phyloP scores from a whole-genome alignment of 2,888 invertebrate genomes.

The Lasiommata megera region DNA sequence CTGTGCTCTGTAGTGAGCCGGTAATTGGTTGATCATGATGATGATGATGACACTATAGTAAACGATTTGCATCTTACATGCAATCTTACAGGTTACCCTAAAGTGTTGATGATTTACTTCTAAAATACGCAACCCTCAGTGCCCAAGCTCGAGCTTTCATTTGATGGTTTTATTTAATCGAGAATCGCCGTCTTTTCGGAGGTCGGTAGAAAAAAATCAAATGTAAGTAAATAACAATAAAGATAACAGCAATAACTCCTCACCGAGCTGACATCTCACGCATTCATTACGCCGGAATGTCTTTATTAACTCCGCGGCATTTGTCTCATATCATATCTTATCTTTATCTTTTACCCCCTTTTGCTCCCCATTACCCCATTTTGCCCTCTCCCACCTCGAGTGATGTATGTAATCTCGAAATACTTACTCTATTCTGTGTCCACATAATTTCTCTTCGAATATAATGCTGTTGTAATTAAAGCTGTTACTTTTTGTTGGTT shows the following conservation, averaged over 20 bases:
- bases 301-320: constrained; percentile 63
- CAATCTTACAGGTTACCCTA: too few species aligned
- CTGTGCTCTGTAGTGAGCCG: too few species aligned
- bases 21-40: too few species aligned
- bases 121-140: too few species aligned
- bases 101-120: too few species aligned
- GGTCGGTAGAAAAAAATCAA: background rate
- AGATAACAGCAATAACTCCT: constrained; percentile 4
- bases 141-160: too few species aligned
- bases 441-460: constrained; percentile 15
- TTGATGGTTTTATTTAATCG: too few species aligned
- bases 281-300: constrained; percentile 58
- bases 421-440: constrained; percentile 26
- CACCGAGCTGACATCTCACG: constrained; percentile 26
- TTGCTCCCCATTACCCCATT: constrained; percentile 24
- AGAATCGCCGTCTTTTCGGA: too few species aligned
- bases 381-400: too few species aligned
- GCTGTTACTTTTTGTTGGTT: background rate
- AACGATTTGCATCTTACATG: too few species aligned
- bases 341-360: constrained; percentile 43
- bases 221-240: constrained; percentile 4
- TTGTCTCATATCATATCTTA: constrained; percentile 54
- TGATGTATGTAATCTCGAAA: constrained; percentile 30
- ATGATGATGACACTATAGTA: too few species aligned
- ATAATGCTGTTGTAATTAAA: constrained; percentile 30